A percentile compares a stretch with the other conserved stretches of the same genome.
Evolutionary conservation across 2,888 invertebrate genomes (phyloP).

Genomic region (Aquatica leii): DNA sequence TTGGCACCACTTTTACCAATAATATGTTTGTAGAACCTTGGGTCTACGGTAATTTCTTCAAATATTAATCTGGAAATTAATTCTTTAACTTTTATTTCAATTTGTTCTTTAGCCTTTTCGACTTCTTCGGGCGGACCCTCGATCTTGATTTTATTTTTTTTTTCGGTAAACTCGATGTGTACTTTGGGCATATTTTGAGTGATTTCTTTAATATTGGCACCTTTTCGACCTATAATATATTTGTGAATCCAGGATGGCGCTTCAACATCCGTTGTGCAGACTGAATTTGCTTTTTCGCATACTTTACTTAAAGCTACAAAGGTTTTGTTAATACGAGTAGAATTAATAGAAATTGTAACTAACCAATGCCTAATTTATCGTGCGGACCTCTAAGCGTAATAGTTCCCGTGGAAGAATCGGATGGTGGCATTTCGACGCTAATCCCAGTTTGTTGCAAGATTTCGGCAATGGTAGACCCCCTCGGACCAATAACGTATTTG

Average conservation of each 20-base stretch:
- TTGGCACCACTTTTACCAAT: slow-evolving; percentile 94
- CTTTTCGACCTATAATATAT: slow-evolving; percentile 96
- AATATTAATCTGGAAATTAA: slow-evolving; percentile 83
- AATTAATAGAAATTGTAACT: slow-evolving; percentile 38
- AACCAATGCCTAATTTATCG: slow-evolving; percentile 87
- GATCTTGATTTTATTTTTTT: slow-evolving; percentile 90
- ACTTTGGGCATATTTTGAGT: slow-evolving; percentile 89
- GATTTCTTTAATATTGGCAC: slow-evolving; percentile 90
- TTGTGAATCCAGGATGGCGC: slow-evolving; percentile 98
- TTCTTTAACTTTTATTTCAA: slow-evolving; percentile 82
- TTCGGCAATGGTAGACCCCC: slow-evolving; percentile 92
- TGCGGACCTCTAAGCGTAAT: slow-evolving; percentile 94
- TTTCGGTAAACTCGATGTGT: slow-evolving; percentile 92
- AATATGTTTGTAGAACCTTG: slow-evolving; percentile 94
- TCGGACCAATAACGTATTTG: slow-evolving; percentile 94
- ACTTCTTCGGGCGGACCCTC: slow-evolving; percentile 97
- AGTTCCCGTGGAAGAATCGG: slow-evolving; percentile 86
- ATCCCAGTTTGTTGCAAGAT: slow-evolving; percentile 94
- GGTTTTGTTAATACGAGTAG: too few species aligned
- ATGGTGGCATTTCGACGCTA: slow-evolving; percentile 94
- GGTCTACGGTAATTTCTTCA: slow-evolving; percentile 86
- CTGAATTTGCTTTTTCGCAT: slow-evolving; percentile 95
- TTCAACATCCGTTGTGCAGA: slow-evolving; percentile 84
- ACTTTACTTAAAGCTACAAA: slow-evolving; percentile 78
- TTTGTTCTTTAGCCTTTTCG: slow-evolving; percentile 80